These are phyloP conservation scores for Adoxophyes honmai DNA, from an alignment of 1,140 invertebrate species.

Conservation along the genomic window DNA sequence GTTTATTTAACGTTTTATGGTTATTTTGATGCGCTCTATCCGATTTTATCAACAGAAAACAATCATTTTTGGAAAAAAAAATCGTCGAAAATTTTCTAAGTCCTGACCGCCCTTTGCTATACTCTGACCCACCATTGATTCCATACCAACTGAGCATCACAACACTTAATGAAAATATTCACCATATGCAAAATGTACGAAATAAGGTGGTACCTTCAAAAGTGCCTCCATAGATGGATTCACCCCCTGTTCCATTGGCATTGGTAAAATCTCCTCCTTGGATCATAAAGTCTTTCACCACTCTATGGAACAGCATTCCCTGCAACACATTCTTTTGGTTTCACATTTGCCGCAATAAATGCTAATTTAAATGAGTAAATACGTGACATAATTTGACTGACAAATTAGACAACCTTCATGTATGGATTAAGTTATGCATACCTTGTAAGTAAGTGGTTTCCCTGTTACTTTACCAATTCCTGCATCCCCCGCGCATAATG, in stretches of 20 bases:
- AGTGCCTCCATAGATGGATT: slow-evolving; percentile 93
- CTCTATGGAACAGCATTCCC: slow-evolving; percentile 92
- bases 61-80: too few relatives aligned
- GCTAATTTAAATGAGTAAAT: too few relatives aligned
- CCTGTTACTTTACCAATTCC: slow-evolving; percentile 85
- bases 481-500: slow-evolving; percentile 93
- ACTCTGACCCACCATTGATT: too few relatives aligned
- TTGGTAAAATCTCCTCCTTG: slow-evolving; percentile 93
- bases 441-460: slow-evolving; percentile 86
- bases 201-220: slow-evolving; percentile 84
- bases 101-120: too few relatives aligned
- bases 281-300: slow-evolving; percentile 96
- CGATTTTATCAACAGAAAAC: too few relatives aligned
- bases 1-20: too few relatives aligned
- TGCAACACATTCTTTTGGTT: slow-evolving; percentile 75
- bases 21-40: too few relatives aligned
- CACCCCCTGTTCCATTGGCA: slow-evolving; percentile 93
- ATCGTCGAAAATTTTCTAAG: too few relatives aligned
- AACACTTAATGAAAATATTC: too few relatives aligned
- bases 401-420: not conserved
- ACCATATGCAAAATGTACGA: not conserved
- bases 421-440: slow-evolving; percentile 30
- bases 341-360: too few relatives aligned
- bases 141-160: too few relatives aligned
- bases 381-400: too few relatives aligned